Base-by-base conservation (phyloP, 1,140 invertebrate genomes). In the Hestina assimilis region DNA sequence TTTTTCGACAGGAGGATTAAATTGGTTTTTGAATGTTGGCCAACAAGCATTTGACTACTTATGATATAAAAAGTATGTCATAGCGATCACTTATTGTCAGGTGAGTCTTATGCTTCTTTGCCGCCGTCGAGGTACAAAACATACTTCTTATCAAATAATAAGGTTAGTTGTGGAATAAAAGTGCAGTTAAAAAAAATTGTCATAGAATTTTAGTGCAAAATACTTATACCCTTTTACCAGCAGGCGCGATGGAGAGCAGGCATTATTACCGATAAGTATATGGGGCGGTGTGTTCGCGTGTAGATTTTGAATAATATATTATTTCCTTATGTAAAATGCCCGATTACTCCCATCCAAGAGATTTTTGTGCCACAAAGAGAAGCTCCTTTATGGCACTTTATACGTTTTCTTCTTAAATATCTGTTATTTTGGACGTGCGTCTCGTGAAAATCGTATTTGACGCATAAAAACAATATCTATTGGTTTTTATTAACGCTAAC, bases 241-340 rank as follows among this genome's bases (percentile, higher is more conserved):
- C 11, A 11, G 31, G 11, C 42, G 40, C 54, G 56, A 55, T 72
- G 66, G 68, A 74, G 64, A 74, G 68, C 70, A 38, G 57, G 69
- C 72, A 83, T 85, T 83, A 85, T 85, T 82, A 77, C 69, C 78
- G 78, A 85, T 85, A 83, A 85, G 78, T 85, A 81, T 74, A 75
- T 73, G 75, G 70, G 77, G 77, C 72, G 73, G 67, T 69, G 74
- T 69, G 70, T 75, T 75, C 79, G 69, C 70, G 67, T 72, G 80
- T 73, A 72, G 81, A 84, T 84, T 83, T 84, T 84, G 81, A 87
- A 87, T 87, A 87, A 87, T 87, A 87, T 87, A 87, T 87, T 79
- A 84, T 84, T 80, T 87, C 82, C 79, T 77, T 87, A 87, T 87
- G 83, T 84, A 83, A 87, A 87, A 87, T 84, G 81, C 69, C 75